Conservation (phyloP, 2,797 vertebrate genomes). For the Buphagus erythrorhynchus region DNA sequence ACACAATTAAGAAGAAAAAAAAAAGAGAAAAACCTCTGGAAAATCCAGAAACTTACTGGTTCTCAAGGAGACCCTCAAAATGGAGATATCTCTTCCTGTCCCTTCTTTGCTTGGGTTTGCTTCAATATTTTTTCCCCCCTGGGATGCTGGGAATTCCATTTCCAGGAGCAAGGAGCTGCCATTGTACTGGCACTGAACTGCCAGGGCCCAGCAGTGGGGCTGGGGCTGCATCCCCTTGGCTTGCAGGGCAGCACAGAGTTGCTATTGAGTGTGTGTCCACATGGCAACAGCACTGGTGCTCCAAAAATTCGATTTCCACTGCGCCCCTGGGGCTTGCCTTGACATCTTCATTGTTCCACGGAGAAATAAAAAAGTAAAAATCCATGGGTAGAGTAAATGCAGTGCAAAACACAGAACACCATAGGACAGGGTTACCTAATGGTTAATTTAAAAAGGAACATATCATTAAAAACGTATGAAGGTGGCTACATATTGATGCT, state of each 20-base stretch:
- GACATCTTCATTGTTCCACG: conserved; percentile 80
- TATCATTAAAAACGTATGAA: conserved; percentile 57
- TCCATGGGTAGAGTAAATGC: neutral
- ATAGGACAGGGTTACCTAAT: neutral
- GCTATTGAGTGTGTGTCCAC: conserved; percentile 78
- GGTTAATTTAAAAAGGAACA: conserved; percentile 48
- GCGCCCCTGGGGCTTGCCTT: conserved; percentile 75
- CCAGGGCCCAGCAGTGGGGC: conserved; percentile 25
- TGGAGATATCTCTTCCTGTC: neutral
- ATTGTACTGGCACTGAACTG: neutral
- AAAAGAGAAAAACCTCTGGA: neutral
- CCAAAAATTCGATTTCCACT: conserved; percentile 81
- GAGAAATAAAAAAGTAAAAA: conserved; percentile 40
- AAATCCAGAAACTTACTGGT: neutral
- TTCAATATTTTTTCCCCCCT: neutral
- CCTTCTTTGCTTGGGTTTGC: neutral
- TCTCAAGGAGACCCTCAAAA: neutral
- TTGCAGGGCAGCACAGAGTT: conserved; percentile 51
- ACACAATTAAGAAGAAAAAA: fast-evolving
- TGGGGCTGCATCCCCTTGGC: conserved; percentile 68
- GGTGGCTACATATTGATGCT: conserved; percentile 23
- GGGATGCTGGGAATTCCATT: neutral
- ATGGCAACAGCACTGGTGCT: conserved; percentile 80
- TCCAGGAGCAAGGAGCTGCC: neutral
- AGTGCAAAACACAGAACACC: neutral